Evolutionary conservation across 2,797 vertebrate genomes (phyloP).

Genomic region (Rousettus madagascariensis): DNA sequence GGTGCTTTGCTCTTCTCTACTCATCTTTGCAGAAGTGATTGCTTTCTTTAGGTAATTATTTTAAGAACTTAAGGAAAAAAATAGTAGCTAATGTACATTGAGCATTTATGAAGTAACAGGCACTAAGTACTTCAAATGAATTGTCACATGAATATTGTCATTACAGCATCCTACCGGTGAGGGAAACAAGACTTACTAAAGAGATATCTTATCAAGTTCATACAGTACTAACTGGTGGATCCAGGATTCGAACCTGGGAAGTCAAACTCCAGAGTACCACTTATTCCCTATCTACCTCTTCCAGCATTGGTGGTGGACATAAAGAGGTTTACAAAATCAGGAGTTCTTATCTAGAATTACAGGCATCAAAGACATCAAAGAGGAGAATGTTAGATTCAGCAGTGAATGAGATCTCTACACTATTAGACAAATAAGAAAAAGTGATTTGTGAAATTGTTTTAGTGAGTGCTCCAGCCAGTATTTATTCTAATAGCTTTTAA

Average conservation of each 20-base stretch:
- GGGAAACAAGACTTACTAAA: neutral
- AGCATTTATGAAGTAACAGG: conserved; percentile 6
- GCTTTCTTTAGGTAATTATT: conserved; percentile 7
- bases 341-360: neutral
- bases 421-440: conserved; percentile 27
- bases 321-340: neutral
- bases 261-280: neutral
- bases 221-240: neutral
- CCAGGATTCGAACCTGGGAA: neutral
- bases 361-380: neutral
- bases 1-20: neutral
- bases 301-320: neutral
- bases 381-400: neutral
- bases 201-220: neutral
- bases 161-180: neutral
- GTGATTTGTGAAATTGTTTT: conserved; percentile 38
- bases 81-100: neutral
- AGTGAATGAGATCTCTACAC: neutral
- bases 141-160: neutral
- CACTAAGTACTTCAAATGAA: neutral
- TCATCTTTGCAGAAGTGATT: neutral
- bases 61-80: neutral
- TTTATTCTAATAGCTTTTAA: conserved; percentile 57
- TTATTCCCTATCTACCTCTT: neutral
- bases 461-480: neutral